Base-by-base conservation (phyloP, 2,113 vertebrate species). In the Zapornia atra region DNA sequence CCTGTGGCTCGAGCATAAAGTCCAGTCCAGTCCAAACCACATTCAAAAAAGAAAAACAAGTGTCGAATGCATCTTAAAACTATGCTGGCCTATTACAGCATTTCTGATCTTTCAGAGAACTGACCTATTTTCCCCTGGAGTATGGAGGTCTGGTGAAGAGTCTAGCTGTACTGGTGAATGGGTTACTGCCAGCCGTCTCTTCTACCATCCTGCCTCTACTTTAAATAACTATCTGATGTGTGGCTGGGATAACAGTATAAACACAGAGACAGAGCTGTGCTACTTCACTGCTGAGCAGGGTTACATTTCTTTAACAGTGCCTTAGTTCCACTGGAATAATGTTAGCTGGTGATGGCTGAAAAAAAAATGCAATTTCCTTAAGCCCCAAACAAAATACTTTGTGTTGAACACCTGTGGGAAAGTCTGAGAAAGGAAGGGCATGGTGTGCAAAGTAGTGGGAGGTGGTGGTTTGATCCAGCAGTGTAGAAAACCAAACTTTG, bases 361-460 rank as follows among this genome's bases (percentile, higher is more conserved):
- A 88, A 40, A 38, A 75, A 61, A 86, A 33, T 42, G 34, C 38
- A 34, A 11, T 78, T 81, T 81, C 29, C 26, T 59, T 86, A 75
- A 72, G 29, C 5, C 5, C 17, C 40, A 51, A 73, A 81, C 8
- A 15, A 34, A 56, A 12, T 71, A 56, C 5, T 92, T 86, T 0
- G 8, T 80, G 90, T 80, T 91, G 59, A 95, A 56, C 86, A 91
- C 60, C 77, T 94, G 92, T 96, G 94, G 86, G 94, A 92, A 95
- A 84, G 60, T 16, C 25, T 25, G 61, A 79, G 83, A 73, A 93
- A 82, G 28, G 6, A 84, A 72, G 24, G 51, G 18, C 44, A 51
- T 10, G 29, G 51, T 75, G 63, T 92, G 83, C 83, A 82, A 92
- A 92, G 60, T 13, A 87, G 88, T 33, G 72, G 94, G 57, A 94